Conservation (phyloP, 1,140 invertebrate genomes). For the Zaprionus kolodkinae region DNA sequence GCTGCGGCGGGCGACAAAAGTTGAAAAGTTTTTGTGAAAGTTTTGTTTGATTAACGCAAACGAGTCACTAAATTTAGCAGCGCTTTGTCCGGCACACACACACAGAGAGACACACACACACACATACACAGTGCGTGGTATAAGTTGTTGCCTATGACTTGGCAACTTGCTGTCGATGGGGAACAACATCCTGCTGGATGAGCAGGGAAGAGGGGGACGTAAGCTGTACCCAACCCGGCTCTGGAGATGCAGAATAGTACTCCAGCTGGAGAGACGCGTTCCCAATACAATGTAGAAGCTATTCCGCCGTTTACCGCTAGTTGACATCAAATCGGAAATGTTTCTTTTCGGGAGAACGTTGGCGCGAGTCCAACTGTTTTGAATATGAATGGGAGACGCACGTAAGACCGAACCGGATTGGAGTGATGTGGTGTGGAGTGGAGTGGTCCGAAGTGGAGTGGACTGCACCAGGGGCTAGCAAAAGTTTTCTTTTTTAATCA, state of each 20-base stretch:
- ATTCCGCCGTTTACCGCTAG: conserved; percentile 70
- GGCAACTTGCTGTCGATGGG: conserved; percentile 10
- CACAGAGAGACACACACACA: background rate
- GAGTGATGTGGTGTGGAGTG: background rate
- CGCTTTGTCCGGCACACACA: conserved; percentile 16
- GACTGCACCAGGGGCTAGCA: conserved; percentile 13
- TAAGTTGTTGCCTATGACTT: conserved; percentile 22
- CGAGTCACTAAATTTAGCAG: conserved; percentile 56
- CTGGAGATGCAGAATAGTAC: background rate
- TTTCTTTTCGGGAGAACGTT: conserved; percentile 68
- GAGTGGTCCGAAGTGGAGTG: background rate
- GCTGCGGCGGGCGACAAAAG: conserved; percentile 53
- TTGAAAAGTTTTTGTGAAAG: conserved; percentile 69
- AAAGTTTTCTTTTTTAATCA: conserved; percentile 72
- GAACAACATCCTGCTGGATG: conserved; percentile 34
- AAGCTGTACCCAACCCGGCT: too few relatives aligned
- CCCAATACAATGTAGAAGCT: conserved; percentile 61
- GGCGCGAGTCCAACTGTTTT: conserved; percentile 45
- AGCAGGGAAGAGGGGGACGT: background rate
- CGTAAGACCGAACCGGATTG: background rate
- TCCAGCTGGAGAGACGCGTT: conserved; percentile 31
- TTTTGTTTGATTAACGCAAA: conserved; percentile 63
- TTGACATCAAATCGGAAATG: conserved; percentile 76
- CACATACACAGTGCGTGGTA: background rate
- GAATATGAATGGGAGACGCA: conserved; percentile 65